These are phyloP conservation scores for Eptesicus fuscus DNA, from an alignment of 2,113 vertebrate species.

Conservation along the genomic window DNA sequence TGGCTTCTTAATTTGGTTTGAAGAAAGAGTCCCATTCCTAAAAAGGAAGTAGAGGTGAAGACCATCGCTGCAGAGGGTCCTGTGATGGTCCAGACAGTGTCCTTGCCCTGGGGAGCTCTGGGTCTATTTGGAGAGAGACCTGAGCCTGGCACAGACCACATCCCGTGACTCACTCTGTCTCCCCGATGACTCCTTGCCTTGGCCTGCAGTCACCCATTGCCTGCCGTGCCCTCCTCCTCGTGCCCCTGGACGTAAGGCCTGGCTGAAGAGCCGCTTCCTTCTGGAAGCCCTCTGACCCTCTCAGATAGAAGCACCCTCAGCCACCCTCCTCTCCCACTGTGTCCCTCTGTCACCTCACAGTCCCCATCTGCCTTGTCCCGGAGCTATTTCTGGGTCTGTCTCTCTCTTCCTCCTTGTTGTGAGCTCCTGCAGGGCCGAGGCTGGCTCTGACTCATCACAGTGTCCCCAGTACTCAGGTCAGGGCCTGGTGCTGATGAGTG, in stretches of 20 bases:
- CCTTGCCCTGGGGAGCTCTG: not conserved
- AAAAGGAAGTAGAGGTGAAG: not conserved
- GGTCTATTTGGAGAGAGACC: not conserved
- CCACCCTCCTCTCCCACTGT: not conserved
- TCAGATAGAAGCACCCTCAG: not conserved
- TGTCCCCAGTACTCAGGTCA: slow-evolving; percentile 55
- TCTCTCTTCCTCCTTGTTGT: slow-evolving; percentile 28
- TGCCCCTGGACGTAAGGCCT: not conserved
- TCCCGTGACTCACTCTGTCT: not conserved
- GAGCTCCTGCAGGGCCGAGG: slow-evolving; percentile 52
- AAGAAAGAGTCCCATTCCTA: not conserved
- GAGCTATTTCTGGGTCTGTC: slow-evolving; percentile 62
- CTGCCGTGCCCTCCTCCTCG: not conserved
- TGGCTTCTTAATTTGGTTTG: not conserved
- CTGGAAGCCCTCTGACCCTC: not conserved
- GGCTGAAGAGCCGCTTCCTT: not conserved
- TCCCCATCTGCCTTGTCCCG: slow-evolving; percentile 44
- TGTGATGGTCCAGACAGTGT: too few relatives aligned
- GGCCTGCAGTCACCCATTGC: not conserved
- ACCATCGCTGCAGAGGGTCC: not conserved
- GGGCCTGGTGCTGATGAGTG: not conserved
- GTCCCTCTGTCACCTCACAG: slow-evolving; percentile 21
- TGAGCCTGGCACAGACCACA: not conserved
- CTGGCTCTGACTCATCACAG: slow-evolving; percentile 65
- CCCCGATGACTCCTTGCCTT: not conserved